Evolutionary conservation across 2,888 invertebrate genomes (phyloP).

Genomic region (Sarcophaga subvicina): DNA sequence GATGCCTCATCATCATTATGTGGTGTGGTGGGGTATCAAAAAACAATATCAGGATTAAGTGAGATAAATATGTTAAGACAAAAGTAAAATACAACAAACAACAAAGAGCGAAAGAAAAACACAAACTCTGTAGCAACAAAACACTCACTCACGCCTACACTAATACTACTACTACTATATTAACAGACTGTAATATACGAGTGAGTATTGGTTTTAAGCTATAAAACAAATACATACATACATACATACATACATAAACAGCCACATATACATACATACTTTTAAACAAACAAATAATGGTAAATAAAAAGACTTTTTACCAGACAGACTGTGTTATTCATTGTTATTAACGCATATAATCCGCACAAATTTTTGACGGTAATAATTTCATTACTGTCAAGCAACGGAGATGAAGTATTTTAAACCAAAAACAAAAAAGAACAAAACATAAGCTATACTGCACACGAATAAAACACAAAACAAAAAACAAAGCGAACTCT

Average conservation of each 20-base stretch:
- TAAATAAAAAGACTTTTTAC: background rate
- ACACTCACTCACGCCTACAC: conserved; percentile 21
- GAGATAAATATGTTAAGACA: conserved; percentile 51
- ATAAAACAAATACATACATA: background rate
- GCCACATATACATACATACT: conserved; percentile 31
- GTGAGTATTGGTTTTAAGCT: background rate
- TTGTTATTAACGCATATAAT: conserved; percentile 71
- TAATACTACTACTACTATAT: conserved; percentile 6
- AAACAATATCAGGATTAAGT: conserved; percentile 63
- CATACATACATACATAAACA: background rate
- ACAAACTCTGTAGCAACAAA: conserved; percentile 48
- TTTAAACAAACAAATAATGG: conserved; percentile 12
- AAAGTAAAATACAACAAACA: conserved; percentile 38
- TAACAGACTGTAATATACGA: background rate
- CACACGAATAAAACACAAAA: background rate
- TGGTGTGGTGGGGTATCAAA: conserved; percentile 40
- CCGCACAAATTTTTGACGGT: conserved; percentile 74
- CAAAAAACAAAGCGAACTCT: too few species aligned
- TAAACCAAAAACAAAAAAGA: background rate
- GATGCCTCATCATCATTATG: conserved; percentile 59
- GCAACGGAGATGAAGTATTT: conserved; percentile 44
- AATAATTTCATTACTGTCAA: conserved; percentile 79
- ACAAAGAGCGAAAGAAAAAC: conserved; percentile 49
- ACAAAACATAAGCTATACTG: too few species aligned
- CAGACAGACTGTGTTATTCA: conserved; percentile 19